Evolutionary conservation across 2,888 invertebrate species (phyloP), one percentile per base, ranked within the genome.

Genomic region (Phortica okadai): DNA sequence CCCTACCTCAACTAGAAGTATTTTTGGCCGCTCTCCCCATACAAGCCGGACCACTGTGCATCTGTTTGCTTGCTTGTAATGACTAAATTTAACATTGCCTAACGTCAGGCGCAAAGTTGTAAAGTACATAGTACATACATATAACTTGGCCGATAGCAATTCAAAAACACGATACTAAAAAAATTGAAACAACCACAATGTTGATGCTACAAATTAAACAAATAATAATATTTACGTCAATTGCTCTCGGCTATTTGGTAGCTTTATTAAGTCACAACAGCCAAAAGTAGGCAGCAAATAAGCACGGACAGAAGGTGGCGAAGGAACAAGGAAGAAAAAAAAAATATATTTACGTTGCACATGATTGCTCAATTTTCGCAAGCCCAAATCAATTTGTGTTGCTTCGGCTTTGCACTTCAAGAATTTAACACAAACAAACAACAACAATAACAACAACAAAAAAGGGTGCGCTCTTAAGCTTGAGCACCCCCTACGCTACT

Each of bases 201-300:
- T 56, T 72, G 25, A 33, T 16, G 21, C 16, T 41, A 10, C 6
- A 84, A 85, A 85, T 87, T 80, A 83, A 83, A 78, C 87, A 83
- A 87, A 84, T 81, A 84, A 87, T 78, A 85, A 85, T 85, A 85
- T 85, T 85, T 85, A 82, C 80, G 54, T 42, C 7, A n/a, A 42
- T 7, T 21, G 50, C 54, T 45, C 11, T 6, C 3, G 41, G 50
- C 54, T 25, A 72, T 72, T 72, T 72, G 16, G 25, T 25, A n/a
- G 16, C 56, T 72, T 72, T 72, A 72, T 72, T 56, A 72, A 72
- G 70, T 25, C 50, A 78, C 79, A 82, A 74, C 74, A 74, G 82
- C 87, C 81, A 76, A 81, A 77, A 74, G 81, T 76, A 70, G 56
- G 16, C 45, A 25, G 62, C 74, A 74, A 75, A 76, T 77, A 77